These are phyloP conservation scores for Apodemus agrarius DNA, from an alignment of 2,797 vertebrate genomes.

Conservation along the genomic window DNA sequence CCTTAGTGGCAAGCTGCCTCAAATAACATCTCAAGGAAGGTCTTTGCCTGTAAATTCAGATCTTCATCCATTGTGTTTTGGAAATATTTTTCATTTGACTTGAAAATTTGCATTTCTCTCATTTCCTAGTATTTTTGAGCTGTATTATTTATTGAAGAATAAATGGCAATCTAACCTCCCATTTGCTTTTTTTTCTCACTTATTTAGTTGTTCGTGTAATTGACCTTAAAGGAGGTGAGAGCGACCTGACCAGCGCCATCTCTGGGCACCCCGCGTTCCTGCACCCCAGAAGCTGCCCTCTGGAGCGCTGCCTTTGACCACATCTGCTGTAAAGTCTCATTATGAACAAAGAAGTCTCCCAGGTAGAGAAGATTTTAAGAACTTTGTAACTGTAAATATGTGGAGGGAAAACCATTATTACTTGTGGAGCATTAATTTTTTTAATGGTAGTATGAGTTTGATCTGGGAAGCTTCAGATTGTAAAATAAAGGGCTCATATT, in stretches of 20 bases:
- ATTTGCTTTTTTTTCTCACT: conserved; percentile 56
- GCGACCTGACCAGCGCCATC: conserved; percentile 21
- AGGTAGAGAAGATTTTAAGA: conserved; percentile 71
- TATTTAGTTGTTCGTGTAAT: conserved; percentile 63
- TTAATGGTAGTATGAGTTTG: conserved; percentile 12
- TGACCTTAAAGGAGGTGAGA: conserved; percentile 63
- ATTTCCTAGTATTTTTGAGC: conserved; percentile 15
- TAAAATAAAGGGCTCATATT: conserved; percentile 30
- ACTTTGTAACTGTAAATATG: conserved; percentile 29
- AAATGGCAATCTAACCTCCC: conserved; percentile 27
- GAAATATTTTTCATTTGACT: conserved; percentile 56
- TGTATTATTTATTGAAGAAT: conserved; percentile 55
- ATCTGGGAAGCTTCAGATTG: conserved; percentile 27
- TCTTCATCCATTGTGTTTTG: conserved; percentile 29
- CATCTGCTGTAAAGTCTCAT: conserved; percentile 72
- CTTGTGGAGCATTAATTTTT: neutral
- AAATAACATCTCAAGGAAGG: conserved; percentile 49
- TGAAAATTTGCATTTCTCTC: conserved; percentile 58
- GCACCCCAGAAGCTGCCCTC: neutral
- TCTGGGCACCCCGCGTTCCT: conserved; percentile 30
- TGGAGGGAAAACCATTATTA: conserved; percentile 15
- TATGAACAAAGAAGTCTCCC: conserved; percentile 81
- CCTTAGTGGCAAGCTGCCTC: conserved; percentile 4
- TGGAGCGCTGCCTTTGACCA: conserved; percentile 41
- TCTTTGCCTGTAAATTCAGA: conserved; percentile 48